These are phyloP conservation scores for Halictus ligatus DNA, from an alignment of 2,888 invertebrate species.

Conservation along the genomic window DNA sequence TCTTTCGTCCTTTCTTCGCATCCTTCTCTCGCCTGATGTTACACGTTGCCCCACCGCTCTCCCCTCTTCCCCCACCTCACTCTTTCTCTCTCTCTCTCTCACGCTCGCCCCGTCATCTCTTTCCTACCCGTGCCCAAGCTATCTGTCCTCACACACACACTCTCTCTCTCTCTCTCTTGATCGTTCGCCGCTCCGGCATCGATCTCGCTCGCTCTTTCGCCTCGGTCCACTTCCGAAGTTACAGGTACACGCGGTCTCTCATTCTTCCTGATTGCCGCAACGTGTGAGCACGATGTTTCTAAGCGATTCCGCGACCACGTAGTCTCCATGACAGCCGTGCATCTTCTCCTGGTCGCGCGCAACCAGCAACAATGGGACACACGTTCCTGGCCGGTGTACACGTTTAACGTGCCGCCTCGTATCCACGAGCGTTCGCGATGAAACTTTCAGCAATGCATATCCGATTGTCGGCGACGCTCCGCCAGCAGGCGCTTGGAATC, in stretches of 20 bases:
- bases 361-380: background rate
- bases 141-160: no score
- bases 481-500: background rate
- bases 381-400: background rate
- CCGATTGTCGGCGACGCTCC: background rate
- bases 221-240: conserved; percentile 52
- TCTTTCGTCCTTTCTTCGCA: conserved; percentile 25
- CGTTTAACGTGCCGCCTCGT: conserved; percentile 2
- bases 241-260: conserved; percentile 47
- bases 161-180: background rate
- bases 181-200: background rate
- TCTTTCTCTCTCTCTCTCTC: background rate
- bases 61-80: background rate
- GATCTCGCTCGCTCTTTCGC: conserved; percentile 26
- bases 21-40: conserved; percentile 18
- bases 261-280: conserved; percentile 40
- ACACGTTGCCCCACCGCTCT: background rate
- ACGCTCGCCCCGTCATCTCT: background rate
- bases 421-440: background rate
- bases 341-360: background rate
- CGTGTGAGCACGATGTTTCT: conserved; percentile 17
- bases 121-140: background rate
- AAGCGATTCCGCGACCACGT: conserved; percentile 6
- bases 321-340: conserved; percentile 5
- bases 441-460: conserved; percentile 13